Percentiles rank a stretch among this genome's conserved stretches.
Evolutionary conservation across 2,888 invertebrate species (phyloP).

Genomic region (Drosophila tanythrix): DNA sequence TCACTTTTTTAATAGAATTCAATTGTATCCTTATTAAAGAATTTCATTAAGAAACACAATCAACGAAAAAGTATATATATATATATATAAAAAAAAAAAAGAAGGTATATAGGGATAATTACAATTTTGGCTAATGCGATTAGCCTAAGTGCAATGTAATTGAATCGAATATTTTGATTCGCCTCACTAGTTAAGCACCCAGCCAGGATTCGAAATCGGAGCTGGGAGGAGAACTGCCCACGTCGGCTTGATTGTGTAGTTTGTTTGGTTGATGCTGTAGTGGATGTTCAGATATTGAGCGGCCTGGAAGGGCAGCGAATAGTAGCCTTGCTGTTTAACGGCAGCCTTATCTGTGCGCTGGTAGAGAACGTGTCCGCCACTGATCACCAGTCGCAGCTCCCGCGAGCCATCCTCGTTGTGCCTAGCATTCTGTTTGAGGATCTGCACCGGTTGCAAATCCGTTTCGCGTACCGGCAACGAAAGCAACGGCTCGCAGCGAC

Average conservation of each 20-base stretch:
- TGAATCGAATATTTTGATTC: neutral
- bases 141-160: neutral
- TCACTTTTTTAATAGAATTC: neutral
- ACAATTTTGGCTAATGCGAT: neutral
- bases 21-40: neutral
- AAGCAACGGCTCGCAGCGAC: conserved; percentile 73
- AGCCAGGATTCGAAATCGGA: conserved; percentile 50
- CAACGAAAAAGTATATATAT: neutral
- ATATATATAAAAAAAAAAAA: neutral
- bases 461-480: conserved; percentile 40
- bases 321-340: conserved; percentile 57
- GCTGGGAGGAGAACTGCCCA: conserved; percentile 59
- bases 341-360: conserved; percentile 55
- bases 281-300: conserved; percentile 70
- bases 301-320: conserved; percentile 58
- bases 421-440: conserved; percentile 65
- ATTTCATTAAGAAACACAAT: neutral
- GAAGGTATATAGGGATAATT: neutral
- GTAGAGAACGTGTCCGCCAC: conserved; percentile 71
- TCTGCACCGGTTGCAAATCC: conserved; percentile 50
- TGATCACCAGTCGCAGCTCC: conserved; percentile 69
- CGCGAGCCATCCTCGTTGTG: conserved; percentile 67
- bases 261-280: conserved; percentile 67
- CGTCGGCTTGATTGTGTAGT: conserved; percentile 80
- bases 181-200: neutral